phyloP scores from a whole-genome alignment of 53 echinoderm and acorn worm genomes.

The Stichopus horrens region DNA sequence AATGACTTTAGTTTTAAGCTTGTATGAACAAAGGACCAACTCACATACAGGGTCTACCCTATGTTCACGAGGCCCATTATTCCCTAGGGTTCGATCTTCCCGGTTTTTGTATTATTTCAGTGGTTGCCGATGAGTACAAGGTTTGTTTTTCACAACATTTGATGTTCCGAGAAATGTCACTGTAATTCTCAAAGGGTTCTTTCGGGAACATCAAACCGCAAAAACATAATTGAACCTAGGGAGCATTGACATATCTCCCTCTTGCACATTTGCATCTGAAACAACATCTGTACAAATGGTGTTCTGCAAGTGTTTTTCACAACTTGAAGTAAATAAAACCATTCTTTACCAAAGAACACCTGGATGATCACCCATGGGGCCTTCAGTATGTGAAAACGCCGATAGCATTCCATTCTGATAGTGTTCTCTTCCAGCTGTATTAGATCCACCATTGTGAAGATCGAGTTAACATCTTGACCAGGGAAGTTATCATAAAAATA shows the following conservation, averaged over 20 bases:
- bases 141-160: too few relatives aligned
- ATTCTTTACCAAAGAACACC: neutral
- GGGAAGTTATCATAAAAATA: too few relatives aligned
- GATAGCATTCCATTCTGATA: neutral
- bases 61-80: too few relatives aligned
- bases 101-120: too few relatives aligned
- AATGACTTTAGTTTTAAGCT: too few relatives aligned
- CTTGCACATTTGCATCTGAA: slow-evolving; percentile 13
- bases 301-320: neutral
- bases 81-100: too few relatives aligned
- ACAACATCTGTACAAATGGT: neutral
- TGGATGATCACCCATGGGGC: neutral
- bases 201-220: too few relatives aligned
- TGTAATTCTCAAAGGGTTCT: too few relatives aligned
- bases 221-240: neutral
- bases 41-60: too few relatives aligned
- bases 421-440: neutral
- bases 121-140: too few relatives aligned
- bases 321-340: neutral
- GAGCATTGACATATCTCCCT: neutral
- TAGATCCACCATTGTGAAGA: neutral
- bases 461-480: neutral
- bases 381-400: neutral
- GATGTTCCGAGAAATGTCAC: too few relatives aligned
- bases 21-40: too few relatives aligned